Percentiles rank a stretch among this genome's conserved stretches.
Evolutionary conservation across 2,113 vertebrate genomes (phyloP).

Genomic region (Rhinichthys klamathensis): DNA sequence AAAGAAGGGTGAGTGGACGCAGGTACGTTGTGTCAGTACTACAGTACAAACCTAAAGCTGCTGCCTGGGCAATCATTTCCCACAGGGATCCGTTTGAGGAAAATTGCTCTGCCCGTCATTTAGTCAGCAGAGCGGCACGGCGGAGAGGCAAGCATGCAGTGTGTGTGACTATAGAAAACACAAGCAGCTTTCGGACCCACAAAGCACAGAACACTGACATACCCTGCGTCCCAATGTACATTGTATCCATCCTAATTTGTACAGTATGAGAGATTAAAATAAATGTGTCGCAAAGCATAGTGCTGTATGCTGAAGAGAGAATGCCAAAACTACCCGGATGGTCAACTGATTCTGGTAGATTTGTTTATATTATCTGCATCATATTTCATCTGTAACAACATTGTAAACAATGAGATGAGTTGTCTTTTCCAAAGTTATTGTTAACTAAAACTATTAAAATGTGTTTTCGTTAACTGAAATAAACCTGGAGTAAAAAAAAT

Average conservation of each 20-base stretch:
- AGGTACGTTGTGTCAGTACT: not conserved
- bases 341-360: not conserved
- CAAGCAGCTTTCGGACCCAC: not conserved
- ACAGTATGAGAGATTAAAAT: not conserved
- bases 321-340: not conserved
- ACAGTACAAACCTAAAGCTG: slow-evolving; percentile 23
- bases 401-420: no score
- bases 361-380: no score
- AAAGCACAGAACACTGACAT: not conserved
- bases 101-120: slow-evolving; percentile 32
- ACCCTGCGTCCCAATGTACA: not conserved
- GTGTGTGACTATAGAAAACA: slow-evolving; percentile 9
- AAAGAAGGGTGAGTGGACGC: not conserved
- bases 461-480: no score
- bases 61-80: slow-evolving; percentile 20
- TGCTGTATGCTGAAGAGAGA: not conserved
- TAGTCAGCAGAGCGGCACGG: slow-evolving; percentile 12
- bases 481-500: no score
- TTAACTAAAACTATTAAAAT: no score
- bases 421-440: no score
- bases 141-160: not conserved
- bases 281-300: not conserved
- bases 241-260: not conserved
- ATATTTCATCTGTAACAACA: no score
- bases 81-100: slow-evolving; percentile 22